Conservation (phyloP, 2,113 vertebrate genomes). For the Nibea albiflora region DNA sequence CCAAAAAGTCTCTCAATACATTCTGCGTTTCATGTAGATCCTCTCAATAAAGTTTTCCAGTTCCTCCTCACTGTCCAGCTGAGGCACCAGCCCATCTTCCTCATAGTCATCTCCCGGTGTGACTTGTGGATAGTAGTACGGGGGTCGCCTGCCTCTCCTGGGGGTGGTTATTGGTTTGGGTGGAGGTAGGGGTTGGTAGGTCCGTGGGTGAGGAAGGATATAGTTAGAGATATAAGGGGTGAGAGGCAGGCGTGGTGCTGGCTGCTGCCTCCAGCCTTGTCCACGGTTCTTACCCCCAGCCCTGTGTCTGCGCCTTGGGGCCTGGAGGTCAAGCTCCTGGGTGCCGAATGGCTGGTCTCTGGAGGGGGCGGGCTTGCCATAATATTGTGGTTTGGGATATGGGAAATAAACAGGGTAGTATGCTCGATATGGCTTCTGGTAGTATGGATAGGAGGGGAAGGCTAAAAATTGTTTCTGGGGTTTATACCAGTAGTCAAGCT, state of each 20-base stretch:
- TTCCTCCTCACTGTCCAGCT: conserved; percentile 88
- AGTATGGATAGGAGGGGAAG: conserved; percentile 87
- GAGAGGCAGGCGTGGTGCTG: conserved; percentile 66
- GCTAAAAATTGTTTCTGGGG: conserved; percentile 87
- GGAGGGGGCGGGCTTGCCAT: conserved; percentile 81
- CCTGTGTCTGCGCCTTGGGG: conserved; percentile 80
- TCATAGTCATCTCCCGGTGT: conserved; percentile 81
- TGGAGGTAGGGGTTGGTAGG: conserved; percentile 85
- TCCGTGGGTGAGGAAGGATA: conserved; percentile 90
- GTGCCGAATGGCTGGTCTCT: conserved; percentile 85
- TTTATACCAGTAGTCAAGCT: conserved; percentile 84
- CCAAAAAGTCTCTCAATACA: conserved; percentile 81
- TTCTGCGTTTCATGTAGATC: conserved; percentile 90
- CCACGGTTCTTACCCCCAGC: conserved; percentile 81
- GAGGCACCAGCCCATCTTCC: conserved; percentile 82
- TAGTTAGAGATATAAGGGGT: conserved; percentile 88
- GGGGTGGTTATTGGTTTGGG: conserved; percentile 82
- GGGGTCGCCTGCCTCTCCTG: conserved; percentile 78
- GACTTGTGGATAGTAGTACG: conserved; percentile 82
- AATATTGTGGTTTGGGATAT: conserved; percentile 83
- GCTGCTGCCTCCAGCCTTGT: conserved; percentile 79
- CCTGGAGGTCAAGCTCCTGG: conserved; percentile 82
- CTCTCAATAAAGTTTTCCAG: conserved; percentile 94
- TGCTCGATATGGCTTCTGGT: conserved; percentile 87
- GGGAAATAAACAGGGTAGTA: conserved; percentile 88